phyloP scores from a whole-genome alignment of 37 sponge, comb jelly and placozoan species.

The Aplysina aerophoba region DNA sequence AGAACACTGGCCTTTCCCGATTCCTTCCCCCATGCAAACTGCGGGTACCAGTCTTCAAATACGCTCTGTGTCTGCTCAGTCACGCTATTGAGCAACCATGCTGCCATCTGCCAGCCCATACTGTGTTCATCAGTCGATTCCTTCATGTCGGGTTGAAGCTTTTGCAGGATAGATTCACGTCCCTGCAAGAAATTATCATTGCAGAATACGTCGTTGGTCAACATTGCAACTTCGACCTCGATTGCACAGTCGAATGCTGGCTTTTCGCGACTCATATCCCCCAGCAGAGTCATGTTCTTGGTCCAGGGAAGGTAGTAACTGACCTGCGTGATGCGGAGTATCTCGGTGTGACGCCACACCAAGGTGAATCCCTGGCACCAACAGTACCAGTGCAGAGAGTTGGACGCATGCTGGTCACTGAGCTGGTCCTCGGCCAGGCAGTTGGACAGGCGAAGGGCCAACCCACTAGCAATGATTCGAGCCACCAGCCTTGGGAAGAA shows the following conservation, averaged over 20 bases:
- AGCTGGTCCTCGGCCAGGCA: neutral
- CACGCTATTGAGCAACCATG: conserved; percentile 76
- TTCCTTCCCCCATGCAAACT: conserved; percentile 54
- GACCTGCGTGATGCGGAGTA: conserved; percentile 59
- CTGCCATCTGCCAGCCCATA: conserved; percentile 58
- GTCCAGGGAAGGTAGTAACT: conserved; percentile 30
- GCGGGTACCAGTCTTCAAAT: conserved; percentile 91
- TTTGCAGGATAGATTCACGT: neutral
- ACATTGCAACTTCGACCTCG: conserved; percentile 57
- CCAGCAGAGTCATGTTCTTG: conserved; percentile 28
- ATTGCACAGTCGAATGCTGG: conserved; percentile 21
- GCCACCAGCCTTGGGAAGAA: conserved; percentile 81
- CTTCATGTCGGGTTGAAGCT: neutral
- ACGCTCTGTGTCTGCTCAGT: conserved; percentile 66
- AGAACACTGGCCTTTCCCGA: conserved; percentile 17
- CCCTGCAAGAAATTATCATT: neutral
- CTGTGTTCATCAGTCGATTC: neutral
- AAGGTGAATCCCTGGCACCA: conserved; percentile 78
- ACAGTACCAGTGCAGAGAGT: conserved; percentile 69
- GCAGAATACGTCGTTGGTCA: conserved; percentile 41
- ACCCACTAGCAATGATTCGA: conserved; percentile 58
- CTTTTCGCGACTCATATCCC: neutral
- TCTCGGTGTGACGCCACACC: conserved; percentile 61
- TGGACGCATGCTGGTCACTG: conserved; percentile 5
- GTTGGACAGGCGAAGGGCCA: conserved; percentile 3